These are phyloP conservation scores for Plecotus auritus DNA, from an alignment of 2,113 vertebrate genomes.

Conservation along the genomic window DNA sequence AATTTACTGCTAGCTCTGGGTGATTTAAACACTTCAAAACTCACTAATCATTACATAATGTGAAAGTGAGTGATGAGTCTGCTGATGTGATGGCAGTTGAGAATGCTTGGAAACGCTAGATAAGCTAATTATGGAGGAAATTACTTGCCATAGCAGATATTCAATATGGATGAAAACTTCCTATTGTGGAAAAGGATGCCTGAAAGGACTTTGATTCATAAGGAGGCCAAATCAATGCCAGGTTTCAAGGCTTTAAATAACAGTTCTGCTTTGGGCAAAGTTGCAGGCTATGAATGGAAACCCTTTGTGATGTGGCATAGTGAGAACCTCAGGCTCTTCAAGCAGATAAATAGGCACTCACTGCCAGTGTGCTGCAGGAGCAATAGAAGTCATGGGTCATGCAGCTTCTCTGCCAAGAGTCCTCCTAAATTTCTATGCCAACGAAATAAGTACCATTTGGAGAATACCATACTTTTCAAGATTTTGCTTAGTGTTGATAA, in stretches of 20 bases:
- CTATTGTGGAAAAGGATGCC: background rate
- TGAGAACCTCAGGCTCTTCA: background rate
- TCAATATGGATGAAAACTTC: background rate
- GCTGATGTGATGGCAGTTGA: background rate
- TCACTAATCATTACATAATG: background rate
- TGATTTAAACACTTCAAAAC: background rate
- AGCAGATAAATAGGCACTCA: background rate
- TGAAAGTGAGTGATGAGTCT: background rate
- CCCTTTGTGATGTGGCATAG: background rate
- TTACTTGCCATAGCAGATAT: background rate
- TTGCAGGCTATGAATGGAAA: background rate
- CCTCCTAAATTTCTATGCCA: background rate
- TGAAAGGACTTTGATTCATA: background rate
- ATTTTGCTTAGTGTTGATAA: background rate
- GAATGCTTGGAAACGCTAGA: background rate
- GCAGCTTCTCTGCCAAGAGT: background rate
- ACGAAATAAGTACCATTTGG: background rate
- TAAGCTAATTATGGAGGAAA: background rate
- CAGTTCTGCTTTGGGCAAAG: background rate
- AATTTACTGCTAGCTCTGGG: background rate
- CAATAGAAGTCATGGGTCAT: background rate
- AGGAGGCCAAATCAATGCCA: background rate
- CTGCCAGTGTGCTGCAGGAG: background rate
- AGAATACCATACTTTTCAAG: background rate
- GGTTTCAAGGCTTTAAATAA: background rate